Conservation (phyloP, 2,888 invertebrate genomes). For the Encarsia formosa region DNA sequence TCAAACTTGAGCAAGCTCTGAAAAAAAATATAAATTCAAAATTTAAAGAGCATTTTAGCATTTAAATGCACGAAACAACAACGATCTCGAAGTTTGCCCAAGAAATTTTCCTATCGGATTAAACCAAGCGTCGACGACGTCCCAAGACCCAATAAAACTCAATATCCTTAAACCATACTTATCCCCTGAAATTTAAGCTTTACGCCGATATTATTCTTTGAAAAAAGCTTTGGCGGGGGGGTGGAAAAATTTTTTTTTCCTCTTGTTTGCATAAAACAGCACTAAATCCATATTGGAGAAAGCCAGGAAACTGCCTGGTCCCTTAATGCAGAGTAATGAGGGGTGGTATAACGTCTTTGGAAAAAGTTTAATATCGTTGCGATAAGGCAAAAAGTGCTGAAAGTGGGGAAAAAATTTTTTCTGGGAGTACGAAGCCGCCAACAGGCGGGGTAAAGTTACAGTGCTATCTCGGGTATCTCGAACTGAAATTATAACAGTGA, state of each 20-base stretch:
- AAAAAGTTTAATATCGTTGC: neutral
- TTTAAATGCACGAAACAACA: too few relatives aligned
- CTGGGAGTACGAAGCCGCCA: too few relatives aligned
- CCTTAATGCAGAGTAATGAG: neutral
- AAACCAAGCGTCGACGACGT: too few relatives aligned
- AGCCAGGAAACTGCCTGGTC: neutral
- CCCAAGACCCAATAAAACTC: slow-evolving; percentile 11
- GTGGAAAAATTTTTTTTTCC: neutral
- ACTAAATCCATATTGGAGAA: slow-evolving; percentile 20
- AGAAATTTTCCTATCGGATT: slow-evolving; percentile 11
- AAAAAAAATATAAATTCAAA: too few relatives aligned
- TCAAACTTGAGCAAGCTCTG: too few relatives aligned
- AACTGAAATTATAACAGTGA: too few relatives aligned
- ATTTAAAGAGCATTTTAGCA: too few relatives aligned
- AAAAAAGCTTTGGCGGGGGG: neutral
- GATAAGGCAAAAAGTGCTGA: neutral
- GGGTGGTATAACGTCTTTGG: neutral
- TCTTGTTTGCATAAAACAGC: slow-evolving; percentile 18
- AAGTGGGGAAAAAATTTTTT: neutral
- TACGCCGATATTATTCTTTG: slow-evolving; percentile 8
- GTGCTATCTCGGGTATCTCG: too few relatives aligned
- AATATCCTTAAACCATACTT: slow-evolving; percentile 16
- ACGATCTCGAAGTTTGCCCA: neutral
- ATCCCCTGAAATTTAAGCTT: slow-evolving; percentile 14
- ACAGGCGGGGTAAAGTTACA: too few relatives aligned